Evolutionary conservation across 2,113 vertebrate genomes (phyloP).

Genomic region (Caloenas nicobarica): DNA sequence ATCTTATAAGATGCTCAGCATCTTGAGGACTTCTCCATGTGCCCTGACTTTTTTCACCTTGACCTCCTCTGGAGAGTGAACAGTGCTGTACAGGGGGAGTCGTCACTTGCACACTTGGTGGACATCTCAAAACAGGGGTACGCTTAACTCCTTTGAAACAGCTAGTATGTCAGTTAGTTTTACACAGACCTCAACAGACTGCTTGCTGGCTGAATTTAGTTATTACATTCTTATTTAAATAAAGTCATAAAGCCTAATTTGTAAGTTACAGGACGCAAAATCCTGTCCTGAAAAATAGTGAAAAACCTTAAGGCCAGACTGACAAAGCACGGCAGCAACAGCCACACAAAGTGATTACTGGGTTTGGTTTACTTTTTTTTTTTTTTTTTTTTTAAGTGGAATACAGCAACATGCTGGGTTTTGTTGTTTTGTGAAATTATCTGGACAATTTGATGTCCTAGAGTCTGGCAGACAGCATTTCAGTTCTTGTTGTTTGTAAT

Average conservation of each 20-base stretch:
- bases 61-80: not conserved
- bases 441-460: not conserved
- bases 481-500: not conserved
- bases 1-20: not conserved
- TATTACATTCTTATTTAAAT: not conserved
- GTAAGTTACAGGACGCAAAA: not conserved
- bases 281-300: not conserved
- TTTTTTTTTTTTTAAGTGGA: not conserved
- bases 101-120: not conserved
- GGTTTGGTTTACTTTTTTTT: not conserved
- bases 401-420: not conserved
- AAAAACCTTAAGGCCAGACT: not conserved
- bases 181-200: not conserved
- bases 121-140: not conserved
- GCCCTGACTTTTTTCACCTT: not conserved
- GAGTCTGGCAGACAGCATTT: not conserved
- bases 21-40: not conserved
- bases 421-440: not conserved
- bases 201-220: not conserved
- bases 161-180: not conserved
- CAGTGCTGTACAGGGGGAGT: not conserved
- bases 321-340: not conserved
- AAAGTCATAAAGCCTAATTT: not conserved
- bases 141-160: not conserved
- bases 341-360: not conserved